Base-by-base conservation (phyloP, 2,797 vertebrate genomes). In the Hippoglossus hippoglossus region DNA sequence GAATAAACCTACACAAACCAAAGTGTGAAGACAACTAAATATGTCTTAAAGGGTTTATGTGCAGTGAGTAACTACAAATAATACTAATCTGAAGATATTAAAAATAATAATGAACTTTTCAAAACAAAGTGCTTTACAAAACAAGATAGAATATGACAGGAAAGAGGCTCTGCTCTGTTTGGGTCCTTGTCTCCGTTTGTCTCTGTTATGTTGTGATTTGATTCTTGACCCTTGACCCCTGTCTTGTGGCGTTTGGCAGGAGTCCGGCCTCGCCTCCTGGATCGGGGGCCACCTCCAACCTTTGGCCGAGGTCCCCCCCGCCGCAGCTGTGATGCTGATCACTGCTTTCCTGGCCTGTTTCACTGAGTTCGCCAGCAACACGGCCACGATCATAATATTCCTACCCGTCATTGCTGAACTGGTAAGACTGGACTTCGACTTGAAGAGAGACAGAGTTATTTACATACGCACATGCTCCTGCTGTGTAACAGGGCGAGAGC, bases 351-450 rank as follows among this genome's bases (percentile, higher is more conserved):
- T 99, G 0, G 96, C 97, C 83, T 94, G 95, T 75, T 98, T 99
- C 92, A 99, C 98, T 0, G 98, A 99, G 92, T 97, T 99, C 9
- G 97, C 97, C 89, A 99, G 97, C 93, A 99, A 99, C 93, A 98
- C 97, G 0, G 98, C 97, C 88, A 98, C 98, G 0, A 97, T 97
- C 63, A 97, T 98, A 86, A 99, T 99, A 91, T 98, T 99, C 61
- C 89, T 99, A 62, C 98, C 98, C 0, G 92, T 99, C 74, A 91
- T 99, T 71, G 95, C 96, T 22, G 97, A 99, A 87, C 93, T 99
- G 97, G 98, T 99, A 91, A 91, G 90, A 49, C 8, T 60, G 19
- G 18, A 10, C 10, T 25, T n/a, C 8, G 22, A 22, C 0, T 4
- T 16, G 19, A 52, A 58, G 26, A 61, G 12, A 16, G 3, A 34